Base-by-base conservation (phyloP, 2,113 vertebrate species). In the Etheostoma cragini region DNA sequence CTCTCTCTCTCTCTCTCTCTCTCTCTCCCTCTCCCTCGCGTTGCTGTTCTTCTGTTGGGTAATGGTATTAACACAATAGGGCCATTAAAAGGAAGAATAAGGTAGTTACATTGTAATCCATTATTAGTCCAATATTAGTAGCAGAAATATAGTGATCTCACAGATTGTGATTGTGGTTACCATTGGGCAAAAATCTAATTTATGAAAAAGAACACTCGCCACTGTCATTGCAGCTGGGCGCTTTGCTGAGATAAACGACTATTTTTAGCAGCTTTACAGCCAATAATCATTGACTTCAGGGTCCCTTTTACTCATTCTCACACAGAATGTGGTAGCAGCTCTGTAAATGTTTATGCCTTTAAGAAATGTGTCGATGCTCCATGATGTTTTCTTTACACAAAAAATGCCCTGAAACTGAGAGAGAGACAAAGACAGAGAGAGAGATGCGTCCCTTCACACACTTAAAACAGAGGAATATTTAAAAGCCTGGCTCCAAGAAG, bases 401-500 rank as follows among this genome's bases (percentile, higher is more conserved):
- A 0, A 38, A 22, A 21, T 15, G 24, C 24, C 14, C 17, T 4
- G 17, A 73, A 7, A 52, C 63, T 13, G 49, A 35, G 42, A 24
- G n/a, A 12, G 4, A 56, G 56, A 73, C 49, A 26, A 13, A 67
- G 13, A 58, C 14, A 56, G 42, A 58, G 22, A 30, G 14, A 71
- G 53, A 54, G 11, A 35, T 13, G 14, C 35, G 24, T 63, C 19
- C 3, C 24, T 46, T 16, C 24, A 71, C 22, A 57, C 17, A 57
- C 56, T 63, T 17, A 63, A 71, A 17, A 54, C 6, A 66, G 3
- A 7, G 64, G 7, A 2, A 22, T 15, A 24, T 45, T 47, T 7
- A 56, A 58, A 82, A 22, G 52, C 42, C 19, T 47, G 58, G n/a
- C 33, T 67, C 17, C 61, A 75, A 17, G 19, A 45, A 64, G n/a